phyloP scores from a whole-genome alignment of 1,140 invertebrate species.

The Pseudomyrmex dendroicus region DNA sequence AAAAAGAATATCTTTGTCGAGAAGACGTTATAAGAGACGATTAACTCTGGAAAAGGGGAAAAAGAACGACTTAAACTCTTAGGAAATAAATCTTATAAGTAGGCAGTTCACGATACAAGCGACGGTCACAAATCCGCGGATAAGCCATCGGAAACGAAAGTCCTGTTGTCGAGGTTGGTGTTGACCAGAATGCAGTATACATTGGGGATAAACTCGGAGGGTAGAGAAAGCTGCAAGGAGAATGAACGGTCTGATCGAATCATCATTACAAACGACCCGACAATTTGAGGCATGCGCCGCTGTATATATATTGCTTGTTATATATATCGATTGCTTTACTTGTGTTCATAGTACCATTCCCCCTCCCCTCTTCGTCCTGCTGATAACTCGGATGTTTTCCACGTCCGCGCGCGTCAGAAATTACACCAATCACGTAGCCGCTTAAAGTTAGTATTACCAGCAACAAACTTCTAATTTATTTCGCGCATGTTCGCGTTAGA shows the following conservation, averaged over 20 bases:
- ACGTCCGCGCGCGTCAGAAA: conserved; percentile 62
- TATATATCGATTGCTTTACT: conserved; percentile 50
- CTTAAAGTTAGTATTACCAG: conserved; percentile 42
- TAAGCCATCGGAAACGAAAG: conserved; percentile 73
- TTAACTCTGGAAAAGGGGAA: conserved; percentile 9
- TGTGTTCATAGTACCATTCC: conserved; percentile 37
- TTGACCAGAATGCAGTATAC: conserved; percentile 61
- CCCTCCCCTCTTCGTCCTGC: neutral
- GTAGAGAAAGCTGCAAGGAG: conserved; percentile 26
- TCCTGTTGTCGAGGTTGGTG: conserved; percentile 55
- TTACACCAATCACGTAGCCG: conserved; percentile 62
- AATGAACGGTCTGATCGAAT: conserved; percentile 69
- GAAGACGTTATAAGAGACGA: conserved; percentile 13
- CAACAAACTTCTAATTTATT: conserved; percentile 65
- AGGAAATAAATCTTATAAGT: conserved; percentile 73
- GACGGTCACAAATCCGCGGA: conserved; percentile 73
- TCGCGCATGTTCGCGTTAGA: conserved; percentile 30
- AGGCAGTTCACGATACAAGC: conserved; percentile 74
- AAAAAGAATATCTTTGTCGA: neutral
- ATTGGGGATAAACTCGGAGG: conserved; percentile 60
- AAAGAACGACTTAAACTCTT: conserved; percentile 24
- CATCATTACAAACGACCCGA: conserved; percentile 74
- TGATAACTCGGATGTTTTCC: conserved; percentile 50
- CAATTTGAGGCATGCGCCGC: conserved; percentile 63
- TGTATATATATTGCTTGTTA: conserved; percentile 71